Conservation (phyloP, 37 sponge, comb jelly and placozoan species). For the Cliona cf. orientalis region DNA sequence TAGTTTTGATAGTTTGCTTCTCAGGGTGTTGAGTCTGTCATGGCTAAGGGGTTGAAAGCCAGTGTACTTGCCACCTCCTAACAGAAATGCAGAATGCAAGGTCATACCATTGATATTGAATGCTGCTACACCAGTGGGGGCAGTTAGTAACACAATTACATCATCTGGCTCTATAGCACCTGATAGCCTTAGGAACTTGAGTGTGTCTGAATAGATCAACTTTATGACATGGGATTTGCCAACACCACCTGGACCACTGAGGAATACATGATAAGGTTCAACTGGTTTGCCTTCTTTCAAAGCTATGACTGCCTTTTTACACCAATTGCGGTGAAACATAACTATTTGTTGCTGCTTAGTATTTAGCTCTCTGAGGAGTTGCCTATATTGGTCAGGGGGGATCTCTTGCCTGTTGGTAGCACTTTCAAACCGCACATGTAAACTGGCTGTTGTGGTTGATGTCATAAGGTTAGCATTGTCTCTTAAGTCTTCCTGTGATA, state of each 20-base stretch:
- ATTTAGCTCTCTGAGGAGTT: conserved; percentile 8
- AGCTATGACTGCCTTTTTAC: conserved; percentile 28
- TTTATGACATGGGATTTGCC: conserved; percentile 55
- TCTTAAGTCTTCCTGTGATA: no score
- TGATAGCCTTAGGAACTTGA: conserved; percentile 22
- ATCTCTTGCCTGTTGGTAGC: conserved; percentile 16
- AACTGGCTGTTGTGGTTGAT: neutral
- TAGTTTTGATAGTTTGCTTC: conserved; percentile 27
- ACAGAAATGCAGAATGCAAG: conserved; percentile 35
- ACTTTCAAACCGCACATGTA: conserved; percentile 7
- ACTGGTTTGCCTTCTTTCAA: conserved; percentile 19
- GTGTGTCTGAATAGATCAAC: conserved; percentile 36
- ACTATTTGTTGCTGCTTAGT: conserved; percentile 16
- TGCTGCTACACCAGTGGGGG: no score
- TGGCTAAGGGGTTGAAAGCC: neutral
- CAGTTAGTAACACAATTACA: conserved; percentile 55
- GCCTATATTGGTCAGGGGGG: neutral
- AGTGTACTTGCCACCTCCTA: neutral
- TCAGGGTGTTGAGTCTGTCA: conserved; percentile 10
- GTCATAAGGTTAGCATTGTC: neutral
- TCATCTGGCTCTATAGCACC: conserved; percentile 36
- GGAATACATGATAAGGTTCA: conserved; percentile 39
- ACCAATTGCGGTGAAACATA: conserved; percentile 34
- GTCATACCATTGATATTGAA: conserved; percentile 58
- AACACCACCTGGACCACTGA: conserved; percentile 62